Conservation (phyloP, 2,797 vertebrate species). For the Tiaroga cobitis region DNA sequence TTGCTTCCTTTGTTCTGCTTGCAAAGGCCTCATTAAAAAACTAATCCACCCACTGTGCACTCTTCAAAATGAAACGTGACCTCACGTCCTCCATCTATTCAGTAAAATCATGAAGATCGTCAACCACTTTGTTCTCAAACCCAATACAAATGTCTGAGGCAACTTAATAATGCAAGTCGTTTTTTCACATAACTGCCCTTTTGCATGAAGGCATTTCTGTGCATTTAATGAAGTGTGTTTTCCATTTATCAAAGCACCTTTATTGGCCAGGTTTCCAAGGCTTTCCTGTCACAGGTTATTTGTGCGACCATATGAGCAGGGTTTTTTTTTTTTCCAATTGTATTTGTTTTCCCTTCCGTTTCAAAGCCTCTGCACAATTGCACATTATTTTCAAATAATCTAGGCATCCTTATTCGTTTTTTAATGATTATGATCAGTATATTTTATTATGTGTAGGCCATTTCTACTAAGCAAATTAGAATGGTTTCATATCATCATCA, state of each 20-base stretch:
- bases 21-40: constrained; percentile 48
- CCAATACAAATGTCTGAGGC: constrained; percentile 47
- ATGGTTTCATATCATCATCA: background rate
- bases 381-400: background rate
- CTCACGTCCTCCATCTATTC: constrained; percentile 20
- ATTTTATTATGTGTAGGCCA: background rate
- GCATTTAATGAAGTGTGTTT: constrained; percentile 42
- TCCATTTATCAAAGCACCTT: constrained; percentile 36
- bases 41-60: constrained; percentile 28
- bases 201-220: constrained; percentile 39
- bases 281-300: constrained; percentile 24
- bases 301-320: background rate
- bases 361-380: background rate
- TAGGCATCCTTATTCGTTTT: background rate
- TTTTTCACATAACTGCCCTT: constrained; percentile 44
- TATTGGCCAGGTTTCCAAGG: constrained; percentile 32
- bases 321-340: background rate
- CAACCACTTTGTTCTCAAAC: constrained; percentile 31
- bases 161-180: constrained; percentile 33
- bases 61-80: constrained; percentile 39
- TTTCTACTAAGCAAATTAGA: no score
- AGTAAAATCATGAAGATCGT: constrained; percentile 33
- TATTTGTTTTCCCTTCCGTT: background rate
- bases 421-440: background rate
- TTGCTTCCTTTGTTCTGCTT: constrained; percentile 47